These are phyloP conservation scores for Microtus montanus DNA, from an alignment of 2,113 vertebrate genomes.

Conservation along the genomic window DNA sequence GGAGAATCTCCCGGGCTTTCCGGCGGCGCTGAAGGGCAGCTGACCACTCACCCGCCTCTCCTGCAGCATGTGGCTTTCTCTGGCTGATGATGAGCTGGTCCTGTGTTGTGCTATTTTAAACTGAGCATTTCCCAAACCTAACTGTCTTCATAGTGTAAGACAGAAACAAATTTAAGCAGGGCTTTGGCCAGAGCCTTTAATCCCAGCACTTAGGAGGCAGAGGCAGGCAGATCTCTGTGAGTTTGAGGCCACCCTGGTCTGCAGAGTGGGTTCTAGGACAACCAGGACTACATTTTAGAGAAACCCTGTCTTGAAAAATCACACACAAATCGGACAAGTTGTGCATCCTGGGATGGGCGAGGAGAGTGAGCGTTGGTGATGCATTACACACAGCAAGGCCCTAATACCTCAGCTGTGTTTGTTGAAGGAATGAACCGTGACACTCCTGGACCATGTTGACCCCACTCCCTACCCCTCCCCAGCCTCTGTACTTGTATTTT, in stretches of 20 bases:
- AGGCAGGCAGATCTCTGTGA: background rate
- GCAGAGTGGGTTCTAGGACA: background rate
- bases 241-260: background rate
- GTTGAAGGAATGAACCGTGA: background rate
- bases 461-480: background rate
- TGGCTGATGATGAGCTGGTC: background rate
- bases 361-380: fast-evolving
- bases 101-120: background rate
- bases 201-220: background rate
- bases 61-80: background rate
- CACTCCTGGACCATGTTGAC: background rate
- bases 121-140: conserved; percentile 8
- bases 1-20: conserved; percentile 97
- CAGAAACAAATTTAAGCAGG: background rate
- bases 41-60: background rate
- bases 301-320: background rate
- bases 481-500: background rate
- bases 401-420: background rate
- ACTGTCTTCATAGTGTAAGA: conserved; percentile 43
- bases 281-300: background rate
- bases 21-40: conserved; percentile 87
- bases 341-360: background rate
- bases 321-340: background rate
- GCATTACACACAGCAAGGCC: background rate
- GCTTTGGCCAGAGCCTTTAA: conserved; percentile 11